Evolutionary conservation across 30 jellyfish, hydroid and myxozoan genomes (phyloP), one percentile per base, ranked within the genome.

Genomic region (Pelagia noctiluca): DNA sequence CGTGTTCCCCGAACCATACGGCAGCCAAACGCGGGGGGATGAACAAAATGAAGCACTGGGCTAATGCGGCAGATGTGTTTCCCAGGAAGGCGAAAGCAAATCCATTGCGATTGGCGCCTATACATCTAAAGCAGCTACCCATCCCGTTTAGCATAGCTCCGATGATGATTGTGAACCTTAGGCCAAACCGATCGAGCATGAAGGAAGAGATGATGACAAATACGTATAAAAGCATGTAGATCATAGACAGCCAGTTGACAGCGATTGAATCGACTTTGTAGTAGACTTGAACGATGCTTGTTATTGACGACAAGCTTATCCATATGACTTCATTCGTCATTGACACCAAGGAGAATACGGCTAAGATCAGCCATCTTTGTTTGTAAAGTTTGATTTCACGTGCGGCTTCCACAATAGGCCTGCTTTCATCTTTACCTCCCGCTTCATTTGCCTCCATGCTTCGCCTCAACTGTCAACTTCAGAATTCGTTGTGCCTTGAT

Each of bases 11-110:
- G 75, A 94, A 94, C 99, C 99, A 94, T 26, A 67, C 89, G 24
- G 99, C 97, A 21, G 99, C 97, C 21, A 94, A 66, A 18, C 82
- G 83, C 10, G 97, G 97, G 1, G 99, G 99, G 37, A 94, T 74
- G 50, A 82, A 89, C 66, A 94, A 63, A 21, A 94, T 76, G 32
- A 83, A 84, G 37, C 97, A 75, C 54, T 94, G 95, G 5, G 91
- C 97, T 1, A 94, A 26, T 23, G 97, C 97, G 12, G 96, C 96
- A 25, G 83, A 36, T 21, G 86, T 13, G 63, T 88, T 88, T 35
- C 99, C 97, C 29, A 76, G 49, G 54, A 94, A 79, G 1, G 89
- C 89, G 79, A 82, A 82, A 29, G 46, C 82, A 66, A 94, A 94
- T n/a, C 97, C 97, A 72, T 94, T 86, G 35, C 97, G 85, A 32